These are phyloP conservation scores for Enteromius argenteus DNA, from an alignment of 2,797 vertebrate genomes.

Conservation along the genomic window DNA sequence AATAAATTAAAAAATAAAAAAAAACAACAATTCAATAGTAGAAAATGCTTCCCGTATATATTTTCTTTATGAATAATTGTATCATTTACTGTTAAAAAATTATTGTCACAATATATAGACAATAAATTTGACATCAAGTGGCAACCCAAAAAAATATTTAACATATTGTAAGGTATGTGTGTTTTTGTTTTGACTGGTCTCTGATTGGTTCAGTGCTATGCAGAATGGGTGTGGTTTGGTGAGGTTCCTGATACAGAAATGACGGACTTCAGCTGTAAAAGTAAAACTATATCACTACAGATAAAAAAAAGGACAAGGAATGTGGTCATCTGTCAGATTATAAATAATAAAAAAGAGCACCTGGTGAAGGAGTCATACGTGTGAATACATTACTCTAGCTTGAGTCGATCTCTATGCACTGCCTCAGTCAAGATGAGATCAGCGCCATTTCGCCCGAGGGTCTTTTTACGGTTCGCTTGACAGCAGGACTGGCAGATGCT, in stretches of 20 bases:
- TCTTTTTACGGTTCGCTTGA: slow-evolving; percentile 1
- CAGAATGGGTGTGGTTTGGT: not conserved
- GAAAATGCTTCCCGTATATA: too few relatives aligned
- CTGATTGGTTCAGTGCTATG: not conserved
- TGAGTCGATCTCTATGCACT: slow-evolving; percentile 14
- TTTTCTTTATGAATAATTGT: too few relatives aligned
- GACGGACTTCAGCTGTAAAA: not conserved
- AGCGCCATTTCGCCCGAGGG: slow-evolving; percentile 12
- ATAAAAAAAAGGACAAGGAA: not conserved
- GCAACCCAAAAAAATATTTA: too few relatives aligned
- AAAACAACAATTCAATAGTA: too few relatives aligned
- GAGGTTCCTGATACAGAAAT: not conserved
- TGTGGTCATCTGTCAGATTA: slow-evolving; percentile 8
- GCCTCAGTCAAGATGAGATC: slow-evolving; percentile 29
- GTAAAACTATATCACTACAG: not conserved
- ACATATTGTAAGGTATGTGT: too few relatives aligned
- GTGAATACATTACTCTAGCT: slow-evolving; percentile 30
- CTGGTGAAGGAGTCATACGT: slow-evolving; percentile 3
- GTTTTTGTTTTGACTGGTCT: not conserved
- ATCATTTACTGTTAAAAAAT: too few relatives aligned
- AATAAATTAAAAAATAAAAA: too few relatives aligned
- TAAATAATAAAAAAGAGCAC: slow-evolving; percentile 34
- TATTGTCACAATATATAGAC: too few relatives aligned
- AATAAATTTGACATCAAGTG: too few relatives aligned
- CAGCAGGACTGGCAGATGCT: slow-evolving; percentile 39